Base-by-base conservation (phyloP, 2,888 invertebrate genomes). In the Plagodis dolabraria region DNA sequence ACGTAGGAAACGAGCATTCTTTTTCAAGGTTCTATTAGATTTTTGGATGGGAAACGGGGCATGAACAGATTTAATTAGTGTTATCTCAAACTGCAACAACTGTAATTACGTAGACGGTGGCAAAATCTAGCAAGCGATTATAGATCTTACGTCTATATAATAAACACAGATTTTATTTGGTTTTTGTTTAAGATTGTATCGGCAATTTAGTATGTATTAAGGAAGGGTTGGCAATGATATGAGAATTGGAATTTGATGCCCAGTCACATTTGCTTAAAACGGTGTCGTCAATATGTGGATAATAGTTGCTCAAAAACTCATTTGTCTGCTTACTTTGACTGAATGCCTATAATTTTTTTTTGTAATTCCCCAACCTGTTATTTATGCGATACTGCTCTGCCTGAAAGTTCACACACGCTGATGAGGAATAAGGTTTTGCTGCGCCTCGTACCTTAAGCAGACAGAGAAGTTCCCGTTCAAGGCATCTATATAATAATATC, bases 11-110 rank as follows among this genome's bases (percentile, higher is more conserved):
- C 70, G 74, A 75, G 64, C 68, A 56, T 74, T 71, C 58, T 71
- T 79, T 72, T 75, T 76, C 86, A 86, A 86, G 86, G 86, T 75
- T 72, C 70, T 67, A 70, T 77, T 78, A 76, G 78, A 76, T 74
- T 83, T 82, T 79, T 72, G 71, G 75, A 80, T 67, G 65, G 64
- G 69, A 83, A 86, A 77, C 84, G 84, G 80, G 85, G 80, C 86
- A 82, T 85, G 76, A 83, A 82, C 76, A 67, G 72, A 70, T 74
- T 79, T 78, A 83, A 80, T 82, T 80, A 77, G 67, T 63, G 57
- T 70, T 71, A 72, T 72, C 65, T 71, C 74, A 72, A 75, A 70
- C 68, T 74, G 74, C 74, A 75, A 71, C 65, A 49, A 55, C 64
- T 66, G 57, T 67, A 70, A 72, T 72, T 71, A 72, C 70, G 63